Evolutionary conservation across 1,140 invertebrate genomes (phyloP).

Genomic region (Dysdera silvatica): DNA sequence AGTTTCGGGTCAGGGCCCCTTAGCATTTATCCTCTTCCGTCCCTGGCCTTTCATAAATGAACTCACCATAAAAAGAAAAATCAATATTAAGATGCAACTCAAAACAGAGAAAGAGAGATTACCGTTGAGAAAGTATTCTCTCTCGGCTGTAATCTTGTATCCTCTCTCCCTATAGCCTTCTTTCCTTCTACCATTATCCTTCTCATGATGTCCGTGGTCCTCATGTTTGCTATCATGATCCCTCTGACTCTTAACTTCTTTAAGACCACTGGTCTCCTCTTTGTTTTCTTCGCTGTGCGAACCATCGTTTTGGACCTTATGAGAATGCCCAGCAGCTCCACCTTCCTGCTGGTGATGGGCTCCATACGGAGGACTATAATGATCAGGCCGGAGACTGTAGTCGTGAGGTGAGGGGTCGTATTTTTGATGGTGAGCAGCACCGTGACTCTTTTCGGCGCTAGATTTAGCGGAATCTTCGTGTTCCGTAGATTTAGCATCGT

Average conservation of each 20-base stretch:
- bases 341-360: neutral
- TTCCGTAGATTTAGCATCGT: constrained; percentile 1
- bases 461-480: neutral
- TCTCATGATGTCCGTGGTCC: constrained; percentile 18
- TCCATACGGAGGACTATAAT: constrained; percentile 4
- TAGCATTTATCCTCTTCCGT: too few species aligned
- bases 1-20: too few species aligned
- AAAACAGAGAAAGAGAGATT: neutral
- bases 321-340: neutral
- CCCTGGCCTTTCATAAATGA: too few species aligned
- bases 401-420: neutral
- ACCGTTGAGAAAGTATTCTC: constrained; percentile 31
- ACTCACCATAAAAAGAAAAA: neutral
- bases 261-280: constrained; percentile 15
- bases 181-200: constrained; percentile 31
- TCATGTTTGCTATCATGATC: constrained; percentile 5
- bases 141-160: constrained; percentile 34
- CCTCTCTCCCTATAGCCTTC: constrained; percentile 34
- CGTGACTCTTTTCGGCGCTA: neutral
- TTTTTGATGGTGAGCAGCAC: neutral
- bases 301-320: neutral
- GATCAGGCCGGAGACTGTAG: neutral
- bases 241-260: constrained; percentile 7
- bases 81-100: neutral
- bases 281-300: neutral